Evolutionary conservation across 2,797 vertebrate species (phyloP), one percentile per base, ranked within the genome.

Genomic region (Sternotherus odoratus): DNA sequence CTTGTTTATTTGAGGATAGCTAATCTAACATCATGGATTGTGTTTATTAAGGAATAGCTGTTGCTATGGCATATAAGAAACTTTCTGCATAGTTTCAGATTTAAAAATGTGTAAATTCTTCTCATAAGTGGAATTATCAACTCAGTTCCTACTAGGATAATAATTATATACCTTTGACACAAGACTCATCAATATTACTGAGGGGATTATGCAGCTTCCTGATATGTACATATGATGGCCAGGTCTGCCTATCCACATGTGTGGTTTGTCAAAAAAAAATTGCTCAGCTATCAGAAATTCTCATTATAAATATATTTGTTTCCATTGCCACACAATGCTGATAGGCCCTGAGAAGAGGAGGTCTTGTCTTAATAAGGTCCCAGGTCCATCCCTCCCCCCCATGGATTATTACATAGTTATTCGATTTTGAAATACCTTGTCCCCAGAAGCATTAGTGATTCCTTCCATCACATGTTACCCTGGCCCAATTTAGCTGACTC

Each of bases 41-140:
- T 88, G 93, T 94, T 46, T 28, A 46, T 85, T 90, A 69, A 87
- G 74, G 83, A 69, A 84, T 66, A 48, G 77, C 57, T 72, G 49
- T 79, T 92, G 75, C n/a, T 86, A 83, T 81, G 48, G 66, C 46
- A 79, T 21, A 48, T 85, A 82, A 91, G 46, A 33, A 43, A 90
- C 92, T 92, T 95, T 82, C 81, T 79, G 89, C 39, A 63, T 7
- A 82, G 15, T 77, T 94, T 89, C 46, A 43, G 75, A 69, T 93
- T 93, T 86, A 24, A 15, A 91, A 88, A 84, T 80, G 30, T 6
- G 91, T 95, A 85, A 85, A 33, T 80, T 43, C 28, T 85, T 94
- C 63, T 85, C 81, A 9, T 86, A 92, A 95, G 36, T 86, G 17
- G 77, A 88, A 90, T 90, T 95, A 93, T 95, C 54, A 92, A 91